Evolutionary conservation across 2,797 vertebrate genomes (phyloP).

Genomic region (Tadarida brasiliensis): DNA sequence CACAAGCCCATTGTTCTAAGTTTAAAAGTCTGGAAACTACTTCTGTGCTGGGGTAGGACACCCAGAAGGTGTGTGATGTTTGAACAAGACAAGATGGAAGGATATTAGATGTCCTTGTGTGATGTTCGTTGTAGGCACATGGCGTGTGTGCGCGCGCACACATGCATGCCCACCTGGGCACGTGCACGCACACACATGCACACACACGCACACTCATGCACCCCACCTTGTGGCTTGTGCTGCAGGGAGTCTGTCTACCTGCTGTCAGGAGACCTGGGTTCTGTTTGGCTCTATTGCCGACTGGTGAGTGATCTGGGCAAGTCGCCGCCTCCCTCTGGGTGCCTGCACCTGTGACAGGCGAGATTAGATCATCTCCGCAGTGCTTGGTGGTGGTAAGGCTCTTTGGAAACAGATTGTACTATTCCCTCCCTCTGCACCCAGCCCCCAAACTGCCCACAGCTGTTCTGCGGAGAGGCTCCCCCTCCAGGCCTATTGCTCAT

Average conservation of each 20-base stretch:
- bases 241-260: background rate
- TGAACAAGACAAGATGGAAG: background rate
- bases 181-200: too few species aligned
- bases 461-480: background rate
- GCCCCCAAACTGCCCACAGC: background rate
- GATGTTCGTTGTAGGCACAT: background rate
- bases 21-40: background rate
- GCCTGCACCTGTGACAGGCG: background rate
- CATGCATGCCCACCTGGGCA: fast-evolving
- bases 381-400: background rate
- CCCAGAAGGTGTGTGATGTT: background rate
- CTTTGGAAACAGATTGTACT: background rate
- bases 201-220: background rate
- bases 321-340: background rate
- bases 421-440: background rate
- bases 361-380: background rate
- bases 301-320: background rate
- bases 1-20: background rate
- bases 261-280: background rate
- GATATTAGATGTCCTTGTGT: background rate
- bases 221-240: background rate
- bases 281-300: background rate
- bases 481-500: background rate
- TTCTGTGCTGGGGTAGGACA: fast-evolving
- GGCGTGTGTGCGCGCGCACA: fast-evolving